Percentiles rank a stretch among this genome's conserved stretches.
Conservation (phyloP, 2,113 vertebrate genomes). For the Columba livia region DNA sequence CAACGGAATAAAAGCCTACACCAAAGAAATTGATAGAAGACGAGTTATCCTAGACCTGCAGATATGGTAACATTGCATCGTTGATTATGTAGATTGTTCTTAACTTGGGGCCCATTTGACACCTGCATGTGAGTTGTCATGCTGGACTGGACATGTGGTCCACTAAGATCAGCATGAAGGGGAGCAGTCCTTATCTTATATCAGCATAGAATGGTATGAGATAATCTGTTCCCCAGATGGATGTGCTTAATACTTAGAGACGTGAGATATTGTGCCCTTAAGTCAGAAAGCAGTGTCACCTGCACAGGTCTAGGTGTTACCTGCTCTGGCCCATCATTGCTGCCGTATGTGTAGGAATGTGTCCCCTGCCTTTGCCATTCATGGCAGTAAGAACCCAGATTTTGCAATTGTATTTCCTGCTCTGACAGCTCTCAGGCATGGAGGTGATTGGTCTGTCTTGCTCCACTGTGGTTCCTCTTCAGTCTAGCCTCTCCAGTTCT, state of each 20-base stretch:
- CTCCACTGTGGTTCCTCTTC: background rate
- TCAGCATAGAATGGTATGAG: background rate
- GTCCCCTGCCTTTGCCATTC: background rate
- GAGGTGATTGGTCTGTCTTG: background rate
- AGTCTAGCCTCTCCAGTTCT: background rate
- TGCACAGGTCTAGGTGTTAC: background rate
- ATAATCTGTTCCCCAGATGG: background rate
- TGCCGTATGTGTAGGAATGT: background rate
- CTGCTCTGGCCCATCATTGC: background rate
- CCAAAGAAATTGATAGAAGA: conserved; percentile 83
- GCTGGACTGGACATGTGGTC: background rate
- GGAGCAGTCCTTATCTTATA: background rate
- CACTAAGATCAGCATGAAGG: background rate
- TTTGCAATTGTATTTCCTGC: background rate
- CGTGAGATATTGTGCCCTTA: background rate
- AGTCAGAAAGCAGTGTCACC: background rate
- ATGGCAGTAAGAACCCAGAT: background rate
- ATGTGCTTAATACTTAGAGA: background rate
- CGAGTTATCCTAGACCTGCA: conserved; percentile 90
- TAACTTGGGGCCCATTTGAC: background rate
- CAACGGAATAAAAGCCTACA: conserved; percentile 87
- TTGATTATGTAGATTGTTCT: background rate
- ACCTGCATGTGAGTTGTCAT: background rate
- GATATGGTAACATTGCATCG: conserved; percentile 78
- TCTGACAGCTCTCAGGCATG: background rate